These are phyloP conservation scores for Pangasianodon gigas DNA, from an alignment of 2,113 vertebrate species.

Conservation along the genomic window DNA sequence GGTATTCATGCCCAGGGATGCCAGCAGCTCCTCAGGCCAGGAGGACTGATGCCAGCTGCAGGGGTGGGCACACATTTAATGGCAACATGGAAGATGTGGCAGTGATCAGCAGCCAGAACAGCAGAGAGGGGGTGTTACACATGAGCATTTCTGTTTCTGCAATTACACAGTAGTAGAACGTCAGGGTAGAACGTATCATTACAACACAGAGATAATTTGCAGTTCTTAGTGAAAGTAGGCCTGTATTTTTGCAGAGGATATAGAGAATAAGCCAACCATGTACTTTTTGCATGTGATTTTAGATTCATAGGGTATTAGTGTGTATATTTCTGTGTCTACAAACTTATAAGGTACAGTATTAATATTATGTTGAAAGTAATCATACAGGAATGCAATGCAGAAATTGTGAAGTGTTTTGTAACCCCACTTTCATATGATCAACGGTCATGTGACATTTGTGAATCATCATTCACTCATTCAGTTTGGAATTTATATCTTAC, in stretches of 20 bases:
- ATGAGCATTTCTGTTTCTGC: constrained; percentile 16
- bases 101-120: constrained; percentile 34
- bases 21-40: constrained; percentile 6
- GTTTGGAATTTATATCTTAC: background rate
- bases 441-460: background rate
- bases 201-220: constrained; percentile 21
- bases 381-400: background rate
- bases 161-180: constrained; percentile 26
- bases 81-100: constrained; percentile 35
- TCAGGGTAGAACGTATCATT: constrained; percentile 20
- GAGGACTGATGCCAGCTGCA: constrained; percentile 31
- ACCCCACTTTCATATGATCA: background rate
- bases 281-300: background rate
- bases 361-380: background rate
- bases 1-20: constrained; percentile 9
- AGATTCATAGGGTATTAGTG: background rate
- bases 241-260: background rate
- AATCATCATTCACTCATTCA: background rate
- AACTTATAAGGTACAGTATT: background rate
- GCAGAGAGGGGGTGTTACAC: constrained; percentile 13
- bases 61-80: constrained; percentile 44
- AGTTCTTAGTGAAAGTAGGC: constrained; percentile 10
- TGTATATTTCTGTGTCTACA: background rate
- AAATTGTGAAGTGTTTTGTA: background rate
- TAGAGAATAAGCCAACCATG: background rate